phyloP scores from a whole-genome alignment of 2,888 invertebrate genomes.

The Ichneumon xanthorius region DNA sequence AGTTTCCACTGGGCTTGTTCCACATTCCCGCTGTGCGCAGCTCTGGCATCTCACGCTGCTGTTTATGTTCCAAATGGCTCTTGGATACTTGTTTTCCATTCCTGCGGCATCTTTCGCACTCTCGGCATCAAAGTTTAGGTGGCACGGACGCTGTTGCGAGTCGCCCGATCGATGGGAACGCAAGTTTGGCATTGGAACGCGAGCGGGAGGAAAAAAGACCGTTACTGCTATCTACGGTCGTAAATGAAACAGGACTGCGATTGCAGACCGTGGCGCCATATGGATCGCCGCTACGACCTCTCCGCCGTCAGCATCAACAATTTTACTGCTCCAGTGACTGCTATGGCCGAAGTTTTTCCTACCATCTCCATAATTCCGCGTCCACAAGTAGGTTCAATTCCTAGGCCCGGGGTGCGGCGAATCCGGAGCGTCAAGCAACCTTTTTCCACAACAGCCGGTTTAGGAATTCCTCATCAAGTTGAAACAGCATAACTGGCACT shows the following conservation, averaged over 20 bases:
- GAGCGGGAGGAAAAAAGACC: background rate
- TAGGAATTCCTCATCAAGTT: background rate
- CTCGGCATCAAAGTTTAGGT: background rate
- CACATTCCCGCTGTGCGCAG: slow-evolving; percentile 13
- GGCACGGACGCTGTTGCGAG: background rate
- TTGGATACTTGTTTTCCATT: background rate
- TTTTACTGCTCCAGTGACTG: background rate
- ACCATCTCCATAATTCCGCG: background rate
- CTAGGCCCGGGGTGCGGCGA: background rate
- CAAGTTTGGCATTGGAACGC: background rate
- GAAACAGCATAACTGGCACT: background rate
- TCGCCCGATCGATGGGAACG: slow-evolving; percentile 5
- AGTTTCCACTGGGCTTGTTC: slow-evolving; percentile 47
- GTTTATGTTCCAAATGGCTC: background rate
- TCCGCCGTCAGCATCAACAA: background rate
- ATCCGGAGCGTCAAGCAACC: background rate
- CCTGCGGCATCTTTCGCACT: background rate
- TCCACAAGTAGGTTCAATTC: background rate
- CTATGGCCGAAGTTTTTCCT: background rate
- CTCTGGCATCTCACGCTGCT: slow-evolving; percentile 16
- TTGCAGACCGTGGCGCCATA: no score
- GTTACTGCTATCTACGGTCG: no score
- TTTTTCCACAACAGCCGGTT: background rate
- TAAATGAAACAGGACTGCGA: no score
- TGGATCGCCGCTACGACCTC: no score